Evolutionary conservation across 2,797 vertebrate genomes (phyloP).

Genomic region (Crypturellus tataupa): DNA sequence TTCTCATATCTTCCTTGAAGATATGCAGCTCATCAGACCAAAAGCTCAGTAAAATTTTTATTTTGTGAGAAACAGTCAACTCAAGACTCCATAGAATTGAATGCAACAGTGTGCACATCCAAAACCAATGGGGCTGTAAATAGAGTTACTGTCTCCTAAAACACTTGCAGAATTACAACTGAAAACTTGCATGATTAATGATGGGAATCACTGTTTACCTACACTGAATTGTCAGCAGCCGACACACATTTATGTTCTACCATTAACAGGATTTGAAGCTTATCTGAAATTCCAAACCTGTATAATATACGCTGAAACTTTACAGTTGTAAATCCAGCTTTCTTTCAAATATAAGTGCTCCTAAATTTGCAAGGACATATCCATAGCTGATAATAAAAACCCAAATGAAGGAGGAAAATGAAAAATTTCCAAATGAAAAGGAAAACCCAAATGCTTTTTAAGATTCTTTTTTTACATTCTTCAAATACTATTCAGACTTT

Average conservation of each 20-base stretch:
- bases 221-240: background rate
- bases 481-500: background rate
- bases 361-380: background rate
- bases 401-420: too few species aligned
- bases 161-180: background rate
- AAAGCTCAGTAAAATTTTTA: background rate
- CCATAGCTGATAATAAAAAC: background rate
- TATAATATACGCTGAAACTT: background rate
- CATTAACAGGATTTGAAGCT: background rate
- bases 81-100: background rate
- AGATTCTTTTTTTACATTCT: background rate
- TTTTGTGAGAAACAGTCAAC: background rate
- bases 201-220: background rate
- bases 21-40: background rate
- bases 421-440: too few species aligned
- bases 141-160: background rate
- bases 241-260: background rate
- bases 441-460: background rate
- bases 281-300: background rate
- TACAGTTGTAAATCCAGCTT: background rate
- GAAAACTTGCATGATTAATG: background rate
- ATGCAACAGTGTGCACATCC: background rate
- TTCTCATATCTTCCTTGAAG: background rate
- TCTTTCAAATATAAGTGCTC: background rate
- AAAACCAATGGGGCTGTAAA: background rate